Base-by-base conservation (phyloP, 2,113 vertebrate species). In the Cottus gobio region DNA sequence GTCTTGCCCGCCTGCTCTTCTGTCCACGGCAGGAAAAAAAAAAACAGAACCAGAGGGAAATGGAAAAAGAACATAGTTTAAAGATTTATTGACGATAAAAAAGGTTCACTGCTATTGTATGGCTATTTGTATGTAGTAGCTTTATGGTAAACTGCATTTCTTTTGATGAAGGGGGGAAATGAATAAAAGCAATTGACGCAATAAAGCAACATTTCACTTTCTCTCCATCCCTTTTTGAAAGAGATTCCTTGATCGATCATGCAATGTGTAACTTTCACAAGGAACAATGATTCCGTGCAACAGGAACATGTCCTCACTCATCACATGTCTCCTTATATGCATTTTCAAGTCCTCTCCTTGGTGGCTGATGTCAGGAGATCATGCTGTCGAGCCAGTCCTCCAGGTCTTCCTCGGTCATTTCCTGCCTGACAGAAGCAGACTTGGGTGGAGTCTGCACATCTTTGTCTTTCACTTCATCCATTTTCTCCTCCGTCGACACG, bases 371-470 rank as follows among this genome's bases (percentile, higher is more conserved):
- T 96, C 92, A 97, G 68, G 96, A 95, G 81, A 99, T 99, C 97
- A 99, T 98, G 88, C 96, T 98, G 94, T 99, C 98, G 54, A 99
- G 88, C 97, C 98, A 99, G 28, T 99, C 97, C 91, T 99, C 97
- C 63, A 99, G 95, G 79, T 99, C 97, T 57, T 98, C 97, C 77
- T 99, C 97, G 0, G 96, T 96, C 83, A 97, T 66, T 58, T 92
- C 85, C 83, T 92, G 89, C 58, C 75, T 93, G 37, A 30, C 77
- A 11, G 80, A 7, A 15, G 63, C 48, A 18, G 57, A n/a, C 74
- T 79, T 39, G 0, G 68, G 71, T 12, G 76, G 82, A 4, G 48
- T 42, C 10, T 13, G 39, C 54, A 76, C n/a, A 0, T 76, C 79
- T 60, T 61, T 62, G 7, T 64, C 74, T 44, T 84, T 75, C 24